These are phyloP conservation scores for Archivesica marissinica DNA, from an alignment of 1,140 invertebrate species.

Conservation along the genomic window DNA sequence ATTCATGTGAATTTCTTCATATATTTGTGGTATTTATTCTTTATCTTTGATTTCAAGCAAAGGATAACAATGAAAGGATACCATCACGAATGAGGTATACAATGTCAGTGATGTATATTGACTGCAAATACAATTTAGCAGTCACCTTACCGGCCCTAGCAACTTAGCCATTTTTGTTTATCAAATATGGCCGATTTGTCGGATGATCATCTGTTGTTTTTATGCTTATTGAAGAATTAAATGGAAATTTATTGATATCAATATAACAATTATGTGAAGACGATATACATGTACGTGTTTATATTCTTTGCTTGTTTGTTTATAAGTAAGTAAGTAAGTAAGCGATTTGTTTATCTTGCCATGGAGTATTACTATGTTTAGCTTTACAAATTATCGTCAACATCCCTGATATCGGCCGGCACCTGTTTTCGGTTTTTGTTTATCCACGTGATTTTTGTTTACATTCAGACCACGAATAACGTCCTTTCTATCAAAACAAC, in stretches of 20 bases:
- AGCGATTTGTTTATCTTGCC: not conserved
- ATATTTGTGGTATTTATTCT: not conserved
- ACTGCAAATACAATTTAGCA: no score
- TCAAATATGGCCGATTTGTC: slow-evolving; percentile 54
- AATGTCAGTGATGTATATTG: no score
- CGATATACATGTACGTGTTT: not conserved
- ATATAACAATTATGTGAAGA: not conserved
- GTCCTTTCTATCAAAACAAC: no score
- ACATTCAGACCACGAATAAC: no score
- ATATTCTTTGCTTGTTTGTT: not conserved
- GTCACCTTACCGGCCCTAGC: no score
- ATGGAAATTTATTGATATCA: not conserved
- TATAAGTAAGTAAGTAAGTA: no score
- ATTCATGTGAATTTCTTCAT: not conserved
- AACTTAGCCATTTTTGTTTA: slow-evolving; percentile 55
- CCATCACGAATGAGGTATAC: not conserved
- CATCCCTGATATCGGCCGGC: no score
- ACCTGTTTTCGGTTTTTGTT: no score
- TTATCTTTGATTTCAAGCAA: not conserved
- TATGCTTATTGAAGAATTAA: no score
- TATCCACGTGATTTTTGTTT: no score
- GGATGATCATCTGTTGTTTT: no score
- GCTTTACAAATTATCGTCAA: not conserved
- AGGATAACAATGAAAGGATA: not conserved
- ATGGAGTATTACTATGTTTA: not conserved